Evolutionary conservation across 2,888 invertebrate genomes (phyloP).

Genomic region (Seladonia tumulorum): DNA sequence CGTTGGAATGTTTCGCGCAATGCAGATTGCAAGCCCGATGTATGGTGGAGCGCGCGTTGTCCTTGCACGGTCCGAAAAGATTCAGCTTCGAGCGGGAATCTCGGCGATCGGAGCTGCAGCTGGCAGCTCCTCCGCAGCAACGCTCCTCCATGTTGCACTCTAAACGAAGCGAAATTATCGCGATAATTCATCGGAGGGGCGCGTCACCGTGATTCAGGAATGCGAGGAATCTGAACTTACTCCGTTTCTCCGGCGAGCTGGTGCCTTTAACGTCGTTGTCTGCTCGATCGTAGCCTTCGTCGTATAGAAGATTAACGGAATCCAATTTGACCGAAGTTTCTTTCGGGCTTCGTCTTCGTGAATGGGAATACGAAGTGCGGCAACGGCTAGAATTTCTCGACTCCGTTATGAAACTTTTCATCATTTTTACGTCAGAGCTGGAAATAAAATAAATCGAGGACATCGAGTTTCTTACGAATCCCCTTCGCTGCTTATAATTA

Average conservation of each 20-base stretch:
- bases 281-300: constrained; percentile 21
- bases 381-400: constrained; percentile 28
- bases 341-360: constrained; percentile 27
- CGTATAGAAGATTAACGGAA: constrained; percentile 54
- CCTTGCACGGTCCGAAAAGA: constrained; percentile 10
- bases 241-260: constrained; percentile 41
- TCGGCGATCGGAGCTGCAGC: constrained; percentile 11
- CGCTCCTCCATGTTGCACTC: constrained; percentile 25
- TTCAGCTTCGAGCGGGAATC: constrained; percentile 35
- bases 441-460: not conserved
- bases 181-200: constrained; percentile 14
- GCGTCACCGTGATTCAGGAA: constrained; percentile 3
- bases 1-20: constrained; percentile 44
- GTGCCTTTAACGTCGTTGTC: constrained; percentile 43
- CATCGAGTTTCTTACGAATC: not conserved
- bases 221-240: constrained; percentile 36
- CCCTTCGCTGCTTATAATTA: not conserved
- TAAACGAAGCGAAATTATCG: constrained; percentile 28
- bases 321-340: constrained; percentile 52
- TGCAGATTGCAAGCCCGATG: constrained; percentile 32
- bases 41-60: constrained; percentile 1
- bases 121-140: constrained; percentile 4
- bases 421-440: constrained; percentile 30
- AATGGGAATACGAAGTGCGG: constrained; percentile 33
- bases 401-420: constrained; percentile 34